Evolutionary conservation across 2,888 invertebrate species (phyloP).

Genomic region (Drosophila neonasuta): DNA sequence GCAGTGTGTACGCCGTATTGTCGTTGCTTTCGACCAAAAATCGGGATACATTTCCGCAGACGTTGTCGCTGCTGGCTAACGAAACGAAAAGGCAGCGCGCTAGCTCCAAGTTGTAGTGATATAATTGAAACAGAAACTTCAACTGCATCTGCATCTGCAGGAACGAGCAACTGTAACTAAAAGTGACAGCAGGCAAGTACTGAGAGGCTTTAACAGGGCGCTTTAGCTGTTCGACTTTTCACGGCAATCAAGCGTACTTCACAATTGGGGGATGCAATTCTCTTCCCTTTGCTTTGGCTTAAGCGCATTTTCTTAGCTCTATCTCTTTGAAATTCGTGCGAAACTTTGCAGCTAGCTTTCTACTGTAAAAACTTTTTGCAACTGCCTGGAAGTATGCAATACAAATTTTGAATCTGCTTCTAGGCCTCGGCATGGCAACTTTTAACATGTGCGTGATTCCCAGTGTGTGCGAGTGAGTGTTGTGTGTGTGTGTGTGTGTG

Average conservation of each 20-base stretch:
- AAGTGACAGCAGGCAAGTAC: constrained; percentile 51
- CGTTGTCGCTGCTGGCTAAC: neutral
- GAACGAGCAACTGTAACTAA: constrained; percentile 5
- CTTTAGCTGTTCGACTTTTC: constrained; percentile 7
- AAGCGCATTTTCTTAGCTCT: constrained; percentile 2
- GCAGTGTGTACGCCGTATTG: constrained; percentile 36
- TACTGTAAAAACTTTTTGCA: neutral
- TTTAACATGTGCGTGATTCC: constrained; percentile 6
- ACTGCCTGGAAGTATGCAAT: constrained; percentile 38
- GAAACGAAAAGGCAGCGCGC: neutral
- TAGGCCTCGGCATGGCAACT: constrained; percentile 18
- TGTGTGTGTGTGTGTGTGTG: constrained; percentile 2
- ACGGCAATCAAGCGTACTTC: constrained; percentile 6
- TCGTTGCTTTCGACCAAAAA: constrained; percentile 57
- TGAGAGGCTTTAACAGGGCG: constrained; percentile 2
- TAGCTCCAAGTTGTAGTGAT: constrained; percentile 14
- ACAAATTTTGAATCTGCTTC: constrained; percentile 16
- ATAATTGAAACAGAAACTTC: constrained; percentile 42
- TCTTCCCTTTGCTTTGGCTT: neutral
- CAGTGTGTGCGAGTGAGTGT: constrained; percentile 1
- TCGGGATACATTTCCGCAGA: constrained; percentile 71
- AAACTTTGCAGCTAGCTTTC: neutral
- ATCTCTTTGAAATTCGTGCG: neutral
- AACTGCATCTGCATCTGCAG: constrained; percentile 25
- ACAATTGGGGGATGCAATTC: constrained; percentile 4